Evolutionary conservation across 1,140 invertebrate species (phyloP).

Genomic region (Schlechtendalia chinensis): DNA sequence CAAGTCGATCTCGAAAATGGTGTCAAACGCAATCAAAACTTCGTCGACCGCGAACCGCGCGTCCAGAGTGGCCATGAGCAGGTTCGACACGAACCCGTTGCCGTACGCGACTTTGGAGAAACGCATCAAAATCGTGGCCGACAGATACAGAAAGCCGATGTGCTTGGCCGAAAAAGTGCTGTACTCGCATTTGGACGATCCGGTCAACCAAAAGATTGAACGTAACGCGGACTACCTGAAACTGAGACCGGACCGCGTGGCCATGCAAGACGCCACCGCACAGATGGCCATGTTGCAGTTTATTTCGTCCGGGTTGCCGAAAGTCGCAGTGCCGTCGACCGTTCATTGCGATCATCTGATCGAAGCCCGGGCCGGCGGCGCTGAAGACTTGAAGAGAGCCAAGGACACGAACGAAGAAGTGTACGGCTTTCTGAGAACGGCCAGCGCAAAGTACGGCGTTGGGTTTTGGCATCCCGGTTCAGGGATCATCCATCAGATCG

Average conservation of each 20-base stretch:
- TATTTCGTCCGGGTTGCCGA: constrained; percentile 92
- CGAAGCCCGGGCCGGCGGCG: constrained; percentile 89
- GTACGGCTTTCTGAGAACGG: constrained; percentile 90
- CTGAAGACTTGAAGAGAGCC: constrained; percentile 86
- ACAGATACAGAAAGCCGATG: too few relatives aligned
- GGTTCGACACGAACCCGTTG: too few relatives aligned
- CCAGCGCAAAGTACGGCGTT: constrained; percentile 96
- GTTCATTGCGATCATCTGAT: constrained; percentile 99
- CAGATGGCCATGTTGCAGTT: constrained; percentile 99
- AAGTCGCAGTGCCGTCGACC: constrained; percentile 94
- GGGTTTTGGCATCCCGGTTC: constrained; percentile 99
- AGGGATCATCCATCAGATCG: constrained; percentile 98
- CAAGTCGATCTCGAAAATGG: too few relatives aligned
- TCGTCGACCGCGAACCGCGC: too few relatives aligned
- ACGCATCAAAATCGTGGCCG: too few relatives aligned
- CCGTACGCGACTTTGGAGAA: too few relatives aligned
- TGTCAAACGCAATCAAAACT: too few relatives aligned
- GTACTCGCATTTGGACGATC: constrained; percentile 98
- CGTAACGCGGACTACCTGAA: constrained; percentile 84
- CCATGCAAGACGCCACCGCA: constrained; percentile 99
- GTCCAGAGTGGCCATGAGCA: too few relatives aligned
- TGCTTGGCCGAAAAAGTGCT: too few relatives aligned
- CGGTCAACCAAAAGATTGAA: constrained; percentile 76
- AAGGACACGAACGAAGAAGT: constrained; percentile 97
- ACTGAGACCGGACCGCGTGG: constrained; percentile 93